Conservation (phyloP, 2,797 vertebrate genomes). For the Characodon lateralis region DNA sequence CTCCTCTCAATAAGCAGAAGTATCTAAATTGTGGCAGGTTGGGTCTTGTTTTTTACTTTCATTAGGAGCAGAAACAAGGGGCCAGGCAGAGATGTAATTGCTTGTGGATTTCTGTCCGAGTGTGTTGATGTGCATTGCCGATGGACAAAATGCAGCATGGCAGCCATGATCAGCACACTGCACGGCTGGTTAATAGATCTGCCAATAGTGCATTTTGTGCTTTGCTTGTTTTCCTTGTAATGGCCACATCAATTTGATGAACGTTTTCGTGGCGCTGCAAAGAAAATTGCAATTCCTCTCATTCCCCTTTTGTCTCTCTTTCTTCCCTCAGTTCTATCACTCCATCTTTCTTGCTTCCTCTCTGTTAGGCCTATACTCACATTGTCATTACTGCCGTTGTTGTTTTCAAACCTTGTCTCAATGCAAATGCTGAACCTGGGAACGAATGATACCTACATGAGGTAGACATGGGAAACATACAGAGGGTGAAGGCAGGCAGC, state of each 20-base stretch:
- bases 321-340: conserved; percentile 29
- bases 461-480: conserved; percentile 23
- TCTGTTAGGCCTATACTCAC: conserved; percentile 74
- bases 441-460: conserved; percentile 80
- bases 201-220: conserved; percentile 60
- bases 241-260: conserved; percentile 61
- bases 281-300: conserved; percentile 62
- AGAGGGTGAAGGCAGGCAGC: conserved; percentile 28
- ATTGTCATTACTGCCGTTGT: conserved; percentile 82
- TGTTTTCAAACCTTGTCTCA: conserved; percentile 85
- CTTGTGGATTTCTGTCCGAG: conserved; percentile 32
- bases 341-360: conserved; percentile 39
- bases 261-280: conserved; percentile 58
- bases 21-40: conserved; percentile 25
- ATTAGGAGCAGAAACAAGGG: conserved; percentile 11
- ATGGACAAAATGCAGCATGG: conserved; percentile 41
- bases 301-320: conserved; percentile 30
- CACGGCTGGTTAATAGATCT: conserved; percentile 65
- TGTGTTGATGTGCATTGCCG: conserved; percentile 22
- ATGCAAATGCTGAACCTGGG: conserved; percentile 85
- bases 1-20: conserved; percentile 11
- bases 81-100: conserved; percentile 21
- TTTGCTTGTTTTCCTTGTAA: conserved; percentile 69
- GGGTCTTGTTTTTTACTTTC: conserved; percentile 30
- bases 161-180: conserved; percentile 41